Conservation (phyloP, 2,888 invertebrate genomes). For the Furcula furcula region DNA sequence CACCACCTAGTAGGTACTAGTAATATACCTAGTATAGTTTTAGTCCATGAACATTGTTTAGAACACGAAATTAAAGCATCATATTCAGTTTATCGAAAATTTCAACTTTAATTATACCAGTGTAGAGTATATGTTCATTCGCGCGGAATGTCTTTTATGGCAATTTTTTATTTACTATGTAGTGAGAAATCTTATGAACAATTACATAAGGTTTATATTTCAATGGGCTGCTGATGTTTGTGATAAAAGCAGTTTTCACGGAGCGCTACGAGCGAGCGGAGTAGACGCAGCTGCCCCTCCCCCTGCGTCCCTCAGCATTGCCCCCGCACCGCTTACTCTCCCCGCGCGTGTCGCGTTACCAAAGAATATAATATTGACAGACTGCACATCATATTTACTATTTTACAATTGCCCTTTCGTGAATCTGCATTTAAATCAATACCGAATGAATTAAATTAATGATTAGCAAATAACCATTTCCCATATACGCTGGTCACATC, state of each 20-base stretch:
- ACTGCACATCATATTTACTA: neutral
- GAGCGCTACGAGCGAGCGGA: constrained; percentile 63
- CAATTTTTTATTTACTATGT: constrained; percentile 2
- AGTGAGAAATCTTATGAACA: neutral
- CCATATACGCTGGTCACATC: no score
- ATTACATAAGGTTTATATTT: constrained; percentile 20
- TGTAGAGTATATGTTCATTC: constrained; percentile 21
- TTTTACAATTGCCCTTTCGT: neutral
- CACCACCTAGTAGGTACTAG: no score
- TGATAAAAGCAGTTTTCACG: constrained; percentile 69
- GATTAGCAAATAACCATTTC: no score
- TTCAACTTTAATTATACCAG: neutral
- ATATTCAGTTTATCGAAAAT: neutral
- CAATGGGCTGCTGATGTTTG: constrained; percentile 30
- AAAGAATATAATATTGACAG: constrained; percentile 37
- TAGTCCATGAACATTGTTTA: no score
- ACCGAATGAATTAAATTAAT: neutral
- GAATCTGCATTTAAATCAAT: neutral
- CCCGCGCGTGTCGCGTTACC: constrained; percentile 72
- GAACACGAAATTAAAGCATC: constrained; percentile 1
- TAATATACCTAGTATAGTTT: no score
- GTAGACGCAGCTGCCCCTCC: constrained; percentile 75
- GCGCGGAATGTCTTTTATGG: constrained; percentile 15
- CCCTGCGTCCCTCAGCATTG: constrained; percentile 34
- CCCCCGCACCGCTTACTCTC: constrained; percentile 40